A percentile compares a stretch with the other conserved stretches of the same genome.
Evolutionary conservation across 2,797 vertebrate genomes (phyloP).

Genomic region (Chloroceryle inda): DNA sequence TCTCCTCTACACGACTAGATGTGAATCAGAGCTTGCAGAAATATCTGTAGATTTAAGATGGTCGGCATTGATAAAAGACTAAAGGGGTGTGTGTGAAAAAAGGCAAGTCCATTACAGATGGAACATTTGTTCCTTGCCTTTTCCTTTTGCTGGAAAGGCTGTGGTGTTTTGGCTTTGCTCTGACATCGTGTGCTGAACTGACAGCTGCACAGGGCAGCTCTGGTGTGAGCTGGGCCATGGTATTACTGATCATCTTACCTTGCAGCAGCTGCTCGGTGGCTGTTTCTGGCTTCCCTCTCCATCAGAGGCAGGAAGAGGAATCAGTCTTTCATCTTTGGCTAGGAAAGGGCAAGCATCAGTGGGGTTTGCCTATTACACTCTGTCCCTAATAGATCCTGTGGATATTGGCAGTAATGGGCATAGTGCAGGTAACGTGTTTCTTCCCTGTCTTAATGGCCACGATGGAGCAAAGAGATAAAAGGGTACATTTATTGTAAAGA

Average conservation of each 20-base stretch:
- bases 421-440: background rate
- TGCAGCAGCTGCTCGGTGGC: background rate
- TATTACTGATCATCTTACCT: background rate
- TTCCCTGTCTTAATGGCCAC: background rate
- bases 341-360: background rate
- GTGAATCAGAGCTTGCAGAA: background rate
- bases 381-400: background rate
- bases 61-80: rapidly evolving
- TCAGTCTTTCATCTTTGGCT: background rate
- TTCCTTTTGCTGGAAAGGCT: background rate
- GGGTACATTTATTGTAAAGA: background rate
- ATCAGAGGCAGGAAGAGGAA: background rate
- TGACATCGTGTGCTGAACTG: background rate
- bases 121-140: background rate
- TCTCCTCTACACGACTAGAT: background rate
- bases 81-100: background rate
- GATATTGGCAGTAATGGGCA: background rate
- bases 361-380: background rate
- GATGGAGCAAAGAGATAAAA: background rate
- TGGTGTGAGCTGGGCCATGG: background rate
- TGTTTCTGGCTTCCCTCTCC: background rate
- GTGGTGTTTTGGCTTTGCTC: background rate
- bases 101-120: background rate
- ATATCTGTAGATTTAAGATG: background rate
- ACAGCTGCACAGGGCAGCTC: background rate